phyloP scores from a whole-genome alignment of 1,140 invertebrate genomes.

The Drosophila lacertosa region DNA sequence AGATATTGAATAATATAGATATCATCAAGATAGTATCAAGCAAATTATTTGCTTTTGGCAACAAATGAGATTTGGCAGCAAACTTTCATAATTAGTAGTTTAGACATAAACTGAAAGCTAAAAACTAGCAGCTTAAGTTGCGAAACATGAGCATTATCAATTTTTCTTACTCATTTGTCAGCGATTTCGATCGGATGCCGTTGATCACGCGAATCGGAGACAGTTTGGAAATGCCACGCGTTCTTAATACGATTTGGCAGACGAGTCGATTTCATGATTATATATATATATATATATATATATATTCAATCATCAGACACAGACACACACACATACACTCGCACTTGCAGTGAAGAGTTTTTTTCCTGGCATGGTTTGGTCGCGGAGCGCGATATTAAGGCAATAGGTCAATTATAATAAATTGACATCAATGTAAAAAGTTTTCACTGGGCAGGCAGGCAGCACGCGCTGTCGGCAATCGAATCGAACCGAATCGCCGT shows the following conservation, averaged over 20 bases:
- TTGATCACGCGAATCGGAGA: slow-evolving; percentile 18
- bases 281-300: slow-evolving; percentile 16
- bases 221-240: slow-evolving; percentile 31
- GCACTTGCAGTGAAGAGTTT: slow-evolving; percentile 30
- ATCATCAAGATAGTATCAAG: too few relatives aligned
- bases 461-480: slow-evolving; percentile 45
- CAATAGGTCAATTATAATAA: slow-evolving; percentile 84
- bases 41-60: too few relatives aligned
- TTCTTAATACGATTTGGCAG: slow-evolving; percentile 15
- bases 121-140: too few relatives aligned
- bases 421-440: slow-evolving; percentile 83
- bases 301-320: slow-evolving; percentile 11
- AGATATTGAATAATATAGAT: too few relatives aligned
- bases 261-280: slow-evolving; percentile 24
- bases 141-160: too few relatives aligned
- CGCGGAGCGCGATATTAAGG: slow-evolving; percentile 80
- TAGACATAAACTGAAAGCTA: too few relatives aligned
- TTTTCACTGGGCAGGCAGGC: slow-evolving; percentile 35
- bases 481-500: slow-evolving; percentile 20
- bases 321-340: slow-evolving; percentile 11
- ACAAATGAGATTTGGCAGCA: too few relatives aligned
- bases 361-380: slow-evolving; percentile 74
- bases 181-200: slow-evolving; percentile 4
- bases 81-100: too few relatives aligned
- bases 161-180: too few relatives aligned